These are phyloP conservation scores for Phrynocephalus guinanensis DNA, from an alignment of 2,797 vertebrate genomes.

Conservation along the genomic window DNA sequence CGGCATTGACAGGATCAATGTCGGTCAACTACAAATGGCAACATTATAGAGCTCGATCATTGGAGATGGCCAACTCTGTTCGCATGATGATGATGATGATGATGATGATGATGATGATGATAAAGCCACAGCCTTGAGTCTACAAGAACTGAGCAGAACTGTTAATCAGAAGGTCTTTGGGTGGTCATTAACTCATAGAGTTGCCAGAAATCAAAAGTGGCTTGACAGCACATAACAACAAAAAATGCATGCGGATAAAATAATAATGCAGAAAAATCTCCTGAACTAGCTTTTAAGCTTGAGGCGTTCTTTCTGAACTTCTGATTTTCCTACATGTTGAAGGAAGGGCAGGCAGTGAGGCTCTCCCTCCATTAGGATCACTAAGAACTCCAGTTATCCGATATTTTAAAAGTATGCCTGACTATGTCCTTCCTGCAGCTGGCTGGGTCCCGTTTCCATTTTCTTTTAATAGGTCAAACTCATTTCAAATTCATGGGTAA, in stretches of 20 bases:
- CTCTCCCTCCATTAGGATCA: neutral
- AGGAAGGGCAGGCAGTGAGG: neutral
- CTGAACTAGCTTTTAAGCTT: neutral
- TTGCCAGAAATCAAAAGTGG: too few species aligned
- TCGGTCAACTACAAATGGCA: too few species aligned
- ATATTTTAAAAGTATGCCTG: constrained; percentile 24
- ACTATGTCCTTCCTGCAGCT: constrained; percentile 29
- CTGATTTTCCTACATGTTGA: neutral
- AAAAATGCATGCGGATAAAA: neutral
- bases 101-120: too few species aligned
- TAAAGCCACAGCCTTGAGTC: too few species aligned
- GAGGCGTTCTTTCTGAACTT: neutral
- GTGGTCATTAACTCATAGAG: too few species aligned
- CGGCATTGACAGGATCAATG: too few species aligned
- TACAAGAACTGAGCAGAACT: too few species aligned
- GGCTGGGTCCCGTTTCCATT: constrained; percentile 53
- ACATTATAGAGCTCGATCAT: too few species aligned
- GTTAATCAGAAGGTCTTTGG: too few species aligned
- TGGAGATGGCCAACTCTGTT: too few species aligned
- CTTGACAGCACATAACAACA: too few species aligned
- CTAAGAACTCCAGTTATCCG: constrained; percentile 25
- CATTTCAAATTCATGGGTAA: constrained; percentile 74
- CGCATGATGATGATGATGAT: too few species aligned
- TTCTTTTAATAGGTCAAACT: constrained; percentile 71
- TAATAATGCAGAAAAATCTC: neutral